Base-by-base conservation (phyloP, 2,888 invertebrate species). In the Lithophane leautieri region DNA sequence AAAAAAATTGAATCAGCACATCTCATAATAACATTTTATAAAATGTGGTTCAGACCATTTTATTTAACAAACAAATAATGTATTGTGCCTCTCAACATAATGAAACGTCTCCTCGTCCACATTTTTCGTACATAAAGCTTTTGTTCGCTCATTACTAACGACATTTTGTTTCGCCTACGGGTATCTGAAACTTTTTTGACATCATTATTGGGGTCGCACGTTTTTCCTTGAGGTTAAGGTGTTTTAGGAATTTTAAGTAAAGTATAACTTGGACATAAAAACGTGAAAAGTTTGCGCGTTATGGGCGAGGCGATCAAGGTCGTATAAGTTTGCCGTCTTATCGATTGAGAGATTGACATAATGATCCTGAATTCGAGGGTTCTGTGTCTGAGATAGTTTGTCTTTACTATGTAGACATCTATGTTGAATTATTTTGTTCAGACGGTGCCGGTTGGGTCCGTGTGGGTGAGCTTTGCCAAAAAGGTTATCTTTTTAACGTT, bases 81-180 rank as follows among this genome's bases (percentile, higher is more conserved):
- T 82, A 73, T 70, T 82, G 50, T 82, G 47, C 61, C 61, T 82
- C 58, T 69, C 54, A 83, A 83, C 71, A 72, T 67, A 74, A 83
- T 74, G 62, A 67, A 83, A 86, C 28, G 42, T 78, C 60, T 60
- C 71, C 19, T 82, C 50, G 66, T 74, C 69, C 73, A 82, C 73
- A 82, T 86, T 83, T 82, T 67, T 83, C 70, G 70, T 52, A 63
- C 69, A 74, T 63, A 73, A 77, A 78, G 72, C 80, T 74, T 75
- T 83, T 79, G 74, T 85, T 78, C 70, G 70, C 73, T 88, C 81
- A 84, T 86, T 88, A 85, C 80, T 60, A 78, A 76, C 73, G 76
- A 85, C 81, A 78, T 84, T 86, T 83, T 83, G 66, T 83, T 74
- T 78, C 61, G 83, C 87, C 44, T 60, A 60, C 44, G 86, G 87